These are phyloP conservation scores for Trichonephila clavipes DNA, from an alignment of 1,140 invertebrate genomes.

Conservation along the genomic window DNA sequence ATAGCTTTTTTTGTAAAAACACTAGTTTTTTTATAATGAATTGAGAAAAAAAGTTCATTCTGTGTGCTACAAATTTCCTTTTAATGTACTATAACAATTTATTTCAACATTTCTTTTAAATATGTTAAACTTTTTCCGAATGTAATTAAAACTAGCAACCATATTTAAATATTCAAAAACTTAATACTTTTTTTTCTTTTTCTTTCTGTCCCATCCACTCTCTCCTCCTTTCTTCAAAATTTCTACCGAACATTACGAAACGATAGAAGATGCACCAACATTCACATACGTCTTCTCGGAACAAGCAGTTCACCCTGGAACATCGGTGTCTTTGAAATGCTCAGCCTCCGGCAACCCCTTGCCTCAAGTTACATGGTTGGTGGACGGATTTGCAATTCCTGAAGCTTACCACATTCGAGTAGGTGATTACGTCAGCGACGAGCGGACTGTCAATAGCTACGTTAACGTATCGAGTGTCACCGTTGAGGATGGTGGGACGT, in stretches of 20 bases:
- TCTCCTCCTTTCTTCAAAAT: not conserved
- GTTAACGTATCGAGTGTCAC: conserved; percentile 87
- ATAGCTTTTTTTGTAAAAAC: no score
- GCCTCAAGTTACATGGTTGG: conserved; percentile 78
- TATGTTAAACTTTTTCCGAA: no score
- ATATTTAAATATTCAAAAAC: not conserved
- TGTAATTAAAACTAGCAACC: not conserved
- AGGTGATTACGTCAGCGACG: conserved; percentile 76
- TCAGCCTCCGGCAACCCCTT: conserved; percentile 78
- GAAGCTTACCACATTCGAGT: conserved; percentile 75
- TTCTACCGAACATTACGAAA: not conserved
- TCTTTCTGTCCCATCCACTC: not conserved
- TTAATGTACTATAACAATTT: no score
- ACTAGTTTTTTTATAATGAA: no score
- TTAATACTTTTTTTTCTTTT: not conserved
- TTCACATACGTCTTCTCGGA: conserved; percentile 77
- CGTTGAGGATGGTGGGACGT: conserved; percentile 81
- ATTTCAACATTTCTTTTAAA: no score
- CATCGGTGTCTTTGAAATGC: conserved; percentile 78
- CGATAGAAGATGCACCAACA: conserved; percentile 72
- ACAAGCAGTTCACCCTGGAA: conserved; percentile 77
- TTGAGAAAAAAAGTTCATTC: no score
- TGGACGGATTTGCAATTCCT: conserved; percentile 76
- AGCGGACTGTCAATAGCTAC: conserved; percentile 87
- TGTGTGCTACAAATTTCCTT: no score